These are phyloP conservation scores for Paelopatides confundens DNA, from an alignment of 53 echinoderm and acorn worm genomes.

Conservation along the genomic window DNA sequence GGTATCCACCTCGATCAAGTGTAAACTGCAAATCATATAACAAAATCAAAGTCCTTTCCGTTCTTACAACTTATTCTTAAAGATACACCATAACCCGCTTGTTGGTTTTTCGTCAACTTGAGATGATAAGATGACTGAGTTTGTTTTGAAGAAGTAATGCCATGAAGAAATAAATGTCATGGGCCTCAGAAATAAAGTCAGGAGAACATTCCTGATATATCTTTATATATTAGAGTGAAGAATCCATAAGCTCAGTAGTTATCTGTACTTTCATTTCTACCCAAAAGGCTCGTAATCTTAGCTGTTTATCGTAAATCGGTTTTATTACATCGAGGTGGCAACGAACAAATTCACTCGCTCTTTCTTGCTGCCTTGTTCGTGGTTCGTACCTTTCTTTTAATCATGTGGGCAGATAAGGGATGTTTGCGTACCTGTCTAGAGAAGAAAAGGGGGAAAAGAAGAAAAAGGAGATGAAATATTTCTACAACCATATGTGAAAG, in stretches of 20 bases:
- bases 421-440: slow-evolving; percentile 4
- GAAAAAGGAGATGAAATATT: slow-evolving; percentile 25
- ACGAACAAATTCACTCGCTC: background rate
- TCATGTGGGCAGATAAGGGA: background rate
- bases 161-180: slow-evolving; percentile 40
- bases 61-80: background rate
- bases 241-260: slow-evolving; percentile 21
- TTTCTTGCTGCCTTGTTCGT: background rate
- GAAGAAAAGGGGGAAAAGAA: too few relatives aligned
- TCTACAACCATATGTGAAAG: slow-evolving; percentile 26
- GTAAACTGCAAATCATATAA: background rate
- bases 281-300: slow-evolving; percentile 33
- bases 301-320: slow-evolving; percentile 48
- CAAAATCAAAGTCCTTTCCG: background rate
- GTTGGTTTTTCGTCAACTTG: slow-evolving; percentile 37
- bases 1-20: background rate
- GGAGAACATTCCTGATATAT: slow-evolving; percentile 20
- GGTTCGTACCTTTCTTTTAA: background rate
- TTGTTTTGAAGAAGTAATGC: slow-evolving; percentile 53
- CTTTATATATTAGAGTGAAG: background rate
- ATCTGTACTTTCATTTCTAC: slow-evolving; percentile 31
- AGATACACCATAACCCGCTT: slow-evolving; percentile 17
- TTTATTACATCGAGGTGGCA: slow-evolving; percentile 31
- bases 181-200: slow-evolving; percentile 17
- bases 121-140: slow-evolving; percentile 7